Percentiles rank a stretch among this genome's conserved stretches.
phyloP scores from a whole-genome alignment of 1,140 invertebrate genomes.

The Aricia agestis region DNA sequence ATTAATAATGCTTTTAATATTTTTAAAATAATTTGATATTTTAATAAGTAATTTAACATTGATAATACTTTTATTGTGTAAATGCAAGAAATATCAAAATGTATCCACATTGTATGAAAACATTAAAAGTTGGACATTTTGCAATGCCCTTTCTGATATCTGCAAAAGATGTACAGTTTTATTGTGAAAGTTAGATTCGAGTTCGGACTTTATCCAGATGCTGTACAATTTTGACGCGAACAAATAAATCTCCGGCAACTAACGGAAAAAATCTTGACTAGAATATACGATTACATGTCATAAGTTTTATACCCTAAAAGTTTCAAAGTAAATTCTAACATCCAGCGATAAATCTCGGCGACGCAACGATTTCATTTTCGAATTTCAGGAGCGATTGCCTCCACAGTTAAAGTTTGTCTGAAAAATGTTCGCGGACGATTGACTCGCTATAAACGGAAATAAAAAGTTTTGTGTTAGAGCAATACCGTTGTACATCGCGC shows the following conservation, averaged over 20 bases:
- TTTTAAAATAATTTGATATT: no score
- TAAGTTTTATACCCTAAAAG: conserved; percentile 73
- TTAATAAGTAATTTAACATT: no score
- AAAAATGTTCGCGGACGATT: conserved; percentile 75
- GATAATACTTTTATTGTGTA: background rate
- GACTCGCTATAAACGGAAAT: conserved; percentile 74
- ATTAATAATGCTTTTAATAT: no score
- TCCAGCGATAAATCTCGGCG: conserved; percentile 75
- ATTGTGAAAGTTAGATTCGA: conserved; percentile 25
- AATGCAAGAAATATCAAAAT: background rate
- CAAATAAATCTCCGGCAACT: conserved; percentile 27
- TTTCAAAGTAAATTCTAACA: conserved; percentile 75
- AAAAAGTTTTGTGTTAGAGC: conserved; percentile 74
- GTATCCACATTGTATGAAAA: background rate
- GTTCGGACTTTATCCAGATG: conserved; percentile 24
- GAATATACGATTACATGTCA: conserved; percentile 74
- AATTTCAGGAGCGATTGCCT: conserved; percentile 75
- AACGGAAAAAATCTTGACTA: conserved; percentile 43
- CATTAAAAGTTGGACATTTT: background rate
- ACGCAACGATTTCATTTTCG: conserved; percentile 75
- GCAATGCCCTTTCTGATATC: conserved; percentile 4
- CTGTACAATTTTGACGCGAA: conserved; percentile 22
- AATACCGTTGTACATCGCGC: conserved; percentile 67
- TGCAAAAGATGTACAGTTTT: conserved; percentile 20
- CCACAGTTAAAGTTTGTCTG: conserved; percentile 75